Base-by-base conservation (phyloP, 2,888 invertebrate genomes). In the Cephus rjabovi region DNA sequence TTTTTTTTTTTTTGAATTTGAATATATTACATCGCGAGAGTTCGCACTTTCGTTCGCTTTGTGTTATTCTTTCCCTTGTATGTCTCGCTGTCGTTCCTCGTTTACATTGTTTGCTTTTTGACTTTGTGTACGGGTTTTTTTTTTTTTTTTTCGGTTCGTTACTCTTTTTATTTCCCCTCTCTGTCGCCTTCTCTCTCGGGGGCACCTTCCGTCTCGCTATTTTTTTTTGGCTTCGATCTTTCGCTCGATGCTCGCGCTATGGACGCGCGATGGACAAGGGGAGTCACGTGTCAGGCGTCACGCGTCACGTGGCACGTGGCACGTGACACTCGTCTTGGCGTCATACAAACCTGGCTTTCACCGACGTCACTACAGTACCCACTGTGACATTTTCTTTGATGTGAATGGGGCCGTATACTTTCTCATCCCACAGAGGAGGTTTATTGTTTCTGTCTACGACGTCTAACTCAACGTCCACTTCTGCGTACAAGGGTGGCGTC, bases 351-450 rank as follows among this genome's bases (percentile, higher is more conserved):
- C 98, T 97, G 95, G 98, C 98, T 96, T 98, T 98, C 94, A 98
- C 96, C 94, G 97, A 96, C 95, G 97, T 97, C 95, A 98, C 97
- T 95, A 97, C 96, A 94, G 97, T 97, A 95, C 98, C 98, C 95
- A 98, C 97, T 95, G 97, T 97, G 95, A 98, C 97, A 96, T 98
- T 98, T 96, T 98, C 98, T 95, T 96, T 96, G 95, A 98, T 97
- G 96, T 96, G 96, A 95, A 97, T 97, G 94, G 98, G 98, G 95
- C 98, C 97, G 95, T 98, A 98, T 94, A 97, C 95, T 94, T 95
- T 95, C 94, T 95, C 95, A 95, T 97, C 98, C 98, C 97, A 98
- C 93, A 97, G 96, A 93, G 97, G 98, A 93, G 97, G 98, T 95
- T 97, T 98, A 96, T 97, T 98, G 96, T 97, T 98, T 95, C 97